Conservation (phyloP, 2,888 invertebrate species). For the Galerucella pusilla region DNA sequence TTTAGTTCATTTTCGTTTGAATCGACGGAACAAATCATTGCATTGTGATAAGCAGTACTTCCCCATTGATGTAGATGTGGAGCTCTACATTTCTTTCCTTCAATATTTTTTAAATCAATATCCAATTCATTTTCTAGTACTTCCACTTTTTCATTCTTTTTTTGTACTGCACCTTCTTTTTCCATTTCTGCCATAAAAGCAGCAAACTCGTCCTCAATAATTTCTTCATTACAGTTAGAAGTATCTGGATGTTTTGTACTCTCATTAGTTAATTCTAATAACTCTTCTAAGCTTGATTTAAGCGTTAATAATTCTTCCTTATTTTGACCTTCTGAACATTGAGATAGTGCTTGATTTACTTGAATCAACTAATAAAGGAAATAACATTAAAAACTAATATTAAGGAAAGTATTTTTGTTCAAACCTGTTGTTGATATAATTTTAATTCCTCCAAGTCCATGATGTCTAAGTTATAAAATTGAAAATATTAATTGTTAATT, state of each 20-base stretch:
- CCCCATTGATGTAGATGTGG: slow-evolving; percentile 86
- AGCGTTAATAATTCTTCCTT: slow-evolving; percentile 49
- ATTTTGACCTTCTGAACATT: slow-evolving; percentile 41
- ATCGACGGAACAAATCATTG: slow-evolving; percentile 80
- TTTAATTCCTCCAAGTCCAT: slow-evolving; percentile 41
- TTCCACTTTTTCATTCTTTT: slow-evolving; percentile 48
- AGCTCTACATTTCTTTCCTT: slow-evolving; percentile 89
- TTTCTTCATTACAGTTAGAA: slow-evolving; percentile 25
- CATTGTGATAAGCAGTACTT: slow-evolving; percentile 84
- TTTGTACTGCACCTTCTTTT: slow-evolving; percentile 54
- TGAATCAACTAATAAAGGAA: slow-evolving; percentile 47
- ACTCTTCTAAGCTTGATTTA: slow-evolving; percentile 51
- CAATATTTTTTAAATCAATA: slow-evolving; percentile 71
- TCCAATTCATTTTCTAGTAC: slow-evolving; percentile 44
- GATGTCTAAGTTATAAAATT: neutral
- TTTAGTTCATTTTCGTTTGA: slow-evolving; percentile 66
- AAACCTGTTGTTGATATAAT: slow-evolving; percentile 48
- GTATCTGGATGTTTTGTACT: neutral
- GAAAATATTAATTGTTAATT: neutral
- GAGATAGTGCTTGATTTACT: slow-evolving; percentile 46
- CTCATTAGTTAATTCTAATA: slow-evolving; percentile 48
- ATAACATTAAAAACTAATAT: slow-evolving; percentile 17
- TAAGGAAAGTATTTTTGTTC: slow-evolving; percentile 4
- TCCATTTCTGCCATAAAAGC: slow-evolving; percentile 57
- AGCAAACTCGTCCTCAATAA: slow-evolving; percentile 31